Evolutionary conservation across 2,113 vertebrate species (phyloP), one percentile per base, ranked within the genome.

Genomic region (Heterotis niloticus): DNA sequence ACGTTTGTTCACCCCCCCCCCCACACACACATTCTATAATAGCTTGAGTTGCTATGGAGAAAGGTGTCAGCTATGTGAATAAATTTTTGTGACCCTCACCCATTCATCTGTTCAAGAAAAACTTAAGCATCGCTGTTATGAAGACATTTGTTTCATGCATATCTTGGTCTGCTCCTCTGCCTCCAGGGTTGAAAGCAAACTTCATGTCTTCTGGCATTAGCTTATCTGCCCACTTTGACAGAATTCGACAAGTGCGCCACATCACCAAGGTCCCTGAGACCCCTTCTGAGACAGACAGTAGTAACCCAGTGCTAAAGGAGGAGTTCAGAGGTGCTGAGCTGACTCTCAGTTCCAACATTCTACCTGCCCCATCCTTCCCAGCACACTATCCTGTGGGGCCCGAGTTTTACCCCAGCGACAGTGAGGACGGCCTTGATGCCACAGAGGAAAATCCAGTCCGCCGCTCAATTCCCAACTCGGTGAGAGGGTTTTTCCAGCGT

Each of bases 401-500:
- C 0, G 92, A 90, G 73, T 89, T 91, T 29, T 88, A 87, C 59
- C 91, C 87, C 56, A 86, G 88, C 56, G 88, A 88, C 77, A 87
- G 88, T 17, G 94, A 94, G 66, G 90, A 87, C 24, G 83, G 86
- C 0, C 78, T n/a, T 1, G 90, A 92, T 82, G 86, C 90, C 16
- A 59, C 94, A 0, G 94, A 98, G 72, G 91, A 97, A 54, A 98
- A 97, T 82, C 97, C 97, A 0, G 90, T 98, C 0, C 90, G 96
- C 73, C 94, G 95, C 44, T 98, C 98, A 82, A 90, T 98, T 84
- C 97, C 97, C 0, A 95, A 98, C 86, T 98, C 97, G 16, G 96
- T 95, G 96, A 99, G 98, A 85, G 94, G 94, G 85, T 95, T 98
- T 74, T 98, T 98, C 89, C 91, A 85, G 56, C 93, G 91, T 0